A percentile compares a stretch with the other conserved stretches of the same genome.
These are phyloP conservation scores for Ochropleura leucogaster DNA, from an alignment of 2,888 invertebrate species.

Conservation along the genomic window DNA sequence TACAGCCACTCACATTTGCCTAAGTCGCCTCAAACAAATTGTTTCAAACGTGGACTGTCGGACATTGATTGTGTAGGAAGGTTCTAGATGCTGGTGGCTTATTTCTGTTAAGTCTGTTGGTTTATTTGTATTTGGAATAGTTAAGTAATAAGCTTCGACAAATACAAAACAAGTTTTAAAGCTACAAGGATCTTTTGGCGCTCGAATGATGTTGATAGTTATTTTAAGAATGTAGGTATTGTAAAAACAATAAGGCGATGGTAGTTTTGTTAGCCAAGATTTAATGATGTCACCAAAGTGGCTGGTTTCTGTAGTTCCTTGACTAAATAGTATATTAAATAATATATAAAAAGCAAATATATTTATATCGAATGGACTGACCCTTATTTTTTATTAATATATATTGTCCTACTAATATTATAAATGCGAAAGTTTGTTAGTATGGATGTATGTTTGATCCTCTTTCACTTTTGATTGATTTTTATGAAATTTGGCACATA, in stretches of 20 bases:
- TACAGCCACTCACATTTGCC: conserved; percentile 16
- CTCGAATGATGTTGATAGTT: neutral
- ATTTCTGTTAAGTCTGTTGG: neutral
- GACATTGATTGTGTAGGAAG: neutral
- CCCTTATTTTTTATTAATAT: too few species aligned
- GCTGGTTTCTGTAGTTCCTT: accelerated
- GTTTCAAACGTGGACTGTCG: neutral
- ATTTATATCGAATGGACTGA: too few species aligned
- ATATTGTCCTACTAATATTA: too few species aligned
- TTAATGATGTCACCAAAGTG: neutral
- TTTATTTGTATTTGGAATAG: neutral
- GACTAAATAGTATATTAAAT: too few species aligned
- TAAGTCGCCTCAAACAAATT: conserved; percentile 33
- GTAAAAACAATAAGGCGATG: neutral
- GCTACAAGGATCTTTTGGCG: neutral
- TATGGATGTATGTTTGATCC: too few species aligned
- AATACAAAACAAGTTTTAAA: neutral
- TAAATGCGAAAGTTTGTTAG: too few species aligned
- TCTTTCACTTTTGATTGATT: too few species aligned
- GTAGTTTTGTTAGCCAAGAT: neutral
- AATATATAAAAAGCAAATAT: too few species aligned
- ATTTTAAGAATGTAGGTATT: too few species aligned
- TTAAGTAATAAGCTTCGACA: neutral
- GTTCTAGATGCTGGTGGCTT: neutral
- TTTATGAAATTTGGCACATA: too few species aligned